Conservation (phyloP, 2,888 invertebrate genomes). For the Nemotelus nigrinus region DNA sequence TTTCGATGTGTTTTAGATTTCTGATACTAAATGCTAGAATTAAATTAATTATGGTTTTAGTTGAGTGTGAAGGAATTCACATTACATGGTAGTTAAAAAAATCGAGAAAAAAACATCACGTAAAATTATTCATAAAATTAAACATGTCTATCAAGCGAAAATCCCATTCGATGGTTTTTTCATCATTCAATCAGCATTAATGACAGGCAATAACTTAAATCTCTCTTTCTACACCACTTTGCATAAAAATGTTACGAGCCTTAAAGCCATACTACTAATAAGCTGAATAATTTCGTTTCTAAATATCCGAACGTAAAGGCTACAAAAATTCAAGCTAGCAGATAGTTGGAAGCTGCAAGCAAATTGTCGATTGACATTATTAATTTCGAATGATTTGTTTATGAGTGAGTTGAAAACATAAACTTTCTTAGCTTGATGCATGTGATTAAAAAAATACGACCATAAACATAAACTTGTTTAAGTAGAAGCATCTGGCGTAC, state of each 20-base stretch:
- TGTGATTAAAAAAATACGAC: no score
- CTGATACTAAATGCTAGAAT: no score
- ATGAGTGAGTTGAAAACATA: constrained; percentile 25
- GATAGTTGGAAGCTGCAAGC: constrained; percentile 26
- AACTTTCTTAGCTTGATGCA: background rate
- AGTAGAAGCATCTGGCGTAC: no score
- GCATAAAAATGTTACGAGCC: background rate
- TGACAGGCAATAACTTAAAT: background rate
- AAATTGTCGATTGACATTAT: constrained; percentile 10
- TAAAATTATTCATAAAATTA: no score
- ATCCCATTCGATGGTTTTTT: no score
- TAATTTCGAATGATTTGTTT: constrained; percentile 39
- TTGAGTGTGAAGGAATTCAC: no score
- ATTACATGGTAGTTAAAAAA: no score
- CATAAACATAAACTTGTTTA: no score
- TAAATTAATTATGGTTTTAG: no score
- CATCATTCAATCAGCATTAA: background rate
- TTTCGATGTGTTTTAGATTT: no score
- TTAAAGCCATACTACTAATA: background rate
- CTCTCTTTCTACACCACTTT: background rate
- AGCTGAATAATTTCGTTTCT: background rate
- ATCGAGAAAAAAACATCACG: no score
- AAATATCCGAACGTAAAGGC: background rate
- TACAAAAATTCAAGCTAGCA: background rate
- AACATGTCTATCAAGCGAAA: no score